Evolutionary conservation across 2,797 vertebrate species (phyloP).

Genomic region (Sebastiscus tertius): DNA sequence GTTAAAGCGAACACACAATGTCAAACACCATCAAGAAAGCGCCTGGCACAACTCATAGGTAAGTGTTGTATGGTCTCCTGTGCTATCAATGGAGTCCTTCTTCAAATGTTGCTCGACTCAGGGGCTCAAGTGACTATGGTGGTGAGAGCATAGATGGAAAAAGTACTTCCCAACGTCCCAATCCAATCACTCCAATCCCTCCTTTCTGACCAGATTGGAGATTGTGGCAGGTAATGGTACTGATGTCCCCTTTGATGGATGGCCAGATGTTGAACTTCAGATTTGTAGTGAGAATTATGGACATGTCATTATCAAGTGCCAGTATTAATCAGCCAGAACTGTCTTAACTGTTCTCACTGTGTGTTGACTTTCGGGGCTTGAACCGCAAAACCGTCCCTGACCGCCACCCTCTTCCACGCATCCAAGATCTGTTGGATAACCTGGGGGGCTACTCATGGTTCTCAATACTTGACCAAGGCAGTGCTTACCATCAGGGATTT

Average conservation of each 20-base stretch:
- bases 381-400: no score
- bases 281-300: neutral
- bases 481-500: no score
- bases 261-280: constrained; percentile 26
- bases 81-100: neutral
- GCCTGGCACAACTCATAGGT: neutral
- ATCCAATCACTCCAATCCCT: constrained; percentile 29
- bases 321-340: no score
- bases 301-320: constrained; percentile 6
- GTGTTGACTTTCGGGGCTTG: no score
- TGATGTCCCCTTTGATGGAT: constrained; percentile 33
- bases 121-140: neutral
- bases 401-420: no score
- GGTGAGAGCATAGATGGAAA: constrained; percentile 8
- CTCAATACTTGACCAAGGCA: no score
- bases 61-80: constrained; percentile 16
- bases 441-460: no score
- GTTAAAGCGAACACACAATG: neutral
- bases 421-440: no score
- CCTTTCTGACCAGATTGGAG: neutral
- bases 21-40: neutral
- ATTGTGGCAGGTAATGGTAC: constrained; percentile 40
- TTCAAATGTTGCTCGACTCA: constrained; percentile 9
- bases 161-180: neutral
- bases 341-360: neutral